Evolutionary conservation across 2,113 vertebrate species (phyloP).

Genomic region (cattle (Bos taurus)): DNA sequence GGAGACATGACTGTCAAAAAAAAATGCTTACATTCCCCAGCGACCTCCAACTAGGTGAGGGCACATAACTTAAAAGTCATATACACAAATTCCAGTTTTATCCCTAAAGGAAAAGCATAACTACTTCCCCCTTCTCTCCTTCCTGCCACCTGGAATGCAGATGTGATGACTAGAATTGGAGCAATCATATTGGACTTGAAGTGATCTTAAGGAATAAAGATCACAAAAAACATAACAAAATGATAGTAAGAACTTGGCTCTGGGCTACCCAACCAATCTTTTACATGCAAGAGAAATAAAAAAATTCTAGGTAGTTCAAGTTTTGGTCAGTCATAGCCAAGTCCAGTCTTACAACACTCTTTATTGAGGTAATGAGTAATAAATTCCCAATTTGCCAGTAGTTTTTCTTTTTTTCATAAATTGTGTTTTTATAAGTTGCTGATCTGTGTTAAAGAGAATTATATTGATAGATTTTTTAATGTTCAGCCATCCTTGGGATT

Average conservation of each 20-base stretch:
- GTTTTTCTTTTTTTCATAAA: neutral
- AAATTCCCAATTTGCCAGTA: neutral
- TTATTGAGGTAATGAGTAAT: neutral
- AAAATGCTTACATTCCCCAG: neutral
- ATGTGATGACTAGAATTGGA: neutral
- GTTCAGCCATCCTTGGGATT: neutral
- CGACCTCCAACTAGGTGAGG: neutral
- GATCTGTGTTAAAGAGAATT: neutral
- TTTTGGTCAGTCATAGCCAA: neutral
- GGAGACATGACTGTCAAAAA: neutral
- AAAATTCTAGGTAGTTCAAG: neutral
- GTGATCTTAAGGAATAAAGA: neutral
- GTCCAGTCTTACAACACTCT: neutral
- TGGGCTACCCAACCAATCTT: neutral
- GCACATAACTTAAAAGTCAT: neutral
- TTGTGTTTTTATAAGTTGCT: neutral
- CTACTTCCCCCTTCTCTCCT: neutral
- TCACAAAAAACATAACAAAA: neutral
- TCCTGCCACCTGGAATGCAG: neutral
- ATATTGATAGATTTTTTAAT: neutral
- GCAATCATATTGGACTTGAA: neutral
- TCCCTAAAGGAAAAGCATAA: neutral
- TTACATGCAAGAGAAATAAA: neutral
- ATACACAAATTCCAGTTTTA: neutral
- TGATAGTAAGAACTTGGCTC: neutral